Evolutionary conservation across 2,113 vertebrate genomes (phyloP).

Genomic region (Sturnus vulgaris): DNA sequence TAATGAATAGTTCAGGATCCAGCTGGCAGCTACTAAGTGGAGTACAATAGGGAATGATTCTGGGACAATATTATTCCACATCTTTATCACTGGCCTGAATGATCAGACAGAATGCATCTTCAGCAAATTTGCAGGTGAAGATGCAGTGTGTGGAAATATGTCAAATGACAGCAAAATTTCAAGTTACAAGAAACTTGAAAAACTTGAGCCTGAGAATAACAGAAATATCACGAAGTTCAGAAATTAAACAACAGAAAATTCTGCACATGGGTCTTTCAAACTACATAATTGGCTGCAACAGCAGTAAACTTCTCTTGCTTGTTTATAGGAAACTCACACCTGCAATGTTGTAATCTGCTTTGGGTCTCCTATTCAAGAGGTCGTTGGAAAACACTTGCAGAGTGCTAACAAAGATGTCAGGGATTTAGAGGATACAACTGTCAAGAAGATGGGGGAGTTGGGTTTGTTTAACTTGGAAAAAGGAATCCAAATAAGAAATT

Average conservation of each 20-base stretch:
- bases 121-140: conserved; percentile 35
- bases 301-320: neutral
- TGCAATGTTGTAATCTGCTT: neutral
- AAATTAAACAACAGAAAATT: neutral
- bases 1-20: conserved; percentile 30
- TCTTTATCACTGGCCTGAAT: neutral
- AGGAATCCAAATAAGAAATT: neutral
- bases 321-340: neutral
- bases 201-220: neutral
- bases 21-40: conserved; percentile 21
- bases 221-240: neutral
- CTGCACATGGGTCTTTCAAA: neutral
- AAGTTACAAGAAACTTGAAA: neutral
- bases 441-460: neutral
- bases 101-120: conserved; percentile 5
- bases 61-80: neutral
- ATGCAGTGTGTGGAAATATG: neutral
- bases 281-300: neutral
- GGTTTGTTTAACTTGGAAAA: neutral
- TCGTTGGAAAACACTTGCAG: neutral
- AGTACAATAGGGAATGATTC: conserved; percentile 27
- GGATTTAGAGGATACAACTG: neutral
- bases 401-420: neutral
- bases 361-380: neutral
- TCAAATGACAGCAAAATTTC: neutral